Evolutionary conservation across 2,113 vertebrate genomes (phyloP), one percentile per base, ranked within the genome.

Genomic region (Limanda limanda): DNA sequence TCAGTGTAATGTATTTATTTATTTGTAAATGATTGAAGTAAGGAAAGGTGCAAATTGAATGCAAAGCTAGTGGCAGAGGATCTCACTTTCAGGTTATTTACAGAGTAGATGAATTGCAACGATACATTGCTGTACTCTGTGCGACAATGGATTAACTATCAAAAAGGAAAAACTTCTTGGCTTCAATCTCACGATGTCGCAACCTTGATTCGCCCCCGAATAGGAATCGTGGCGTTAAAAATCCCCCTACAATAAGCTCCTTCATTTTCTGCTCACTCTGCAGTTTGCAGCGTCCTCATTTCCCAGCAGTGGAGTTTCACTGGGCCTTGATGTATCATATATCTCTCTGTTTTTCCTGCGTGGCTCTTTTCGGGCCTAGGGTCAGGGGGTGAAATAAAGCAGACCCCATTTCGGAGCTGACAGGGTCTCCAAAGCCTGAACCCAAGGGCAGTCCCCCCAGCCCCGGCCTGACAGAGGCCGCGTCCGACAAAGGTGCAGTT

Each of bases 371-470:
- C 88, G 70, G 86, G 88, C 87, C 86, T 74, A 64, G 74, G 94
- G 94, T 95, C 93, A 94, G 85, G 86, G 89, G 94, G 93, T 92
- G 91, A 94, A 94, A 93, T 93, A 94, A 95, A 93, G 89, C 93
- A 95, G 93, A 93, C 90, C 92, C 94, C 90, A 88, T 95, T 94
- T 94, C 93, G 86, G 93, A 92, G 87, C 84, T 92, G 92, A 93
- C 90, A 93, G 84, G 90, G 87, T 92, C 92, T 92, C 91, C 87
- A 86, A 92, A 91, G 94, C 90, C 93, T 93, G 89, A 94, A 91
- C 91, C 86, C 77, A 60, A 85, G 92, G 90, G 89, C 89, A 90
- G 81, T 76, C 71, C 88, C 87, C 82, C 74, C 68, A 82, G 88
- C 88, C 79, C 67, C 60, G 63, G 83, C 86, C 88, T 90, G 86